Percentiles rank a stretch among this genome's conserved stretches.
These are phyloP conservation scores for Prolemur simus DNA, from an alignment of 2,113 vertebrate genomes.

Conservation along the genomic window DNA sequence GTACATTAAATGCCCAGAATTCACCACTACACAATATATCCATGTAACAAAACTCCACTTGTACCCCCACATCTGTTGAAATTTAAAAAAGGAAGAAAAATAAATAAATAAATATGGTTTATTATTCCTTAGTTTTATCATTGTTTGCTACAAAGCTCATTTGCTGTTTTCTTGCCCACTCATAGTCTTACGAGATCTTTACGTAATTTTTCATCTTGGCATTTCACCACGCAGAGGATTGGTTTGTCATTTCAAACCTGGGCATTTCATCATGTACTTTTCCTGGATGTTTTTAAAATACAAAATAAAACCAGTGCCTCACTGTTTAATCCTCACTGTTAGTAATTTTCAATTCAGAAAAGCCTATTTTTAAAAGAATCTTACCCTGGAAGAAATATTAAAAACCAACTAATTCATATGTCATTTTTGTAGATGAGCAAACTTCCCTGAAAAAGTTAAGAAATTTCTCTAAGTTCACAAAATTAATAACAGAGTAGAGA, in stretches of 20 bases:
- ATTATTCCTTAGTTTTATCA: background rate
- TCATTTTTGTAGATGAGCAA: constrained; percentile 10
- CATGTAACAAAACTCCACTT: no score
- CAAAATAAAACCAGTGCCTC: background rate
- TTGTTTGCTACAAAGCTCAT: background rate
- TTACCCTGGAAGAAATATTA: background rate
- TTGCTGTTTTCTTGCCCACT: constrained; percentile 3
- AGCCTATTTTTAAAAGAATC: background rate
- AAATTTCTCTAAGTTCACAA: background rate
- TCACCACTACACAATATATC: no score
- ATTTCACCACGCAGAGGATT: constrained; percentile 6
- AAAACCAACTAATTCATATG: background rate
- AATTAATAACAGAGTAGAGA: constrained; percentile 34
- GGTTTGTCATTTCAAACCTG: background rate
- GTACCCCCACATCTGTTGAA: no score
- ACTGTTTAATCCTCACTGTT: background rate
- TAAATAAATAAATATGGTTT: background rate
- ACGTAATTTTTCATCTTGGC: constrained; percentile 9
- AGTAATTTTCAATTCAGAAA: constrained; percentile 7
- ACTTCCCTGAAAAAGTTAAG: constrained; percentile 39
- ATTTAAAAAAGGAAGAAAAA: no score
- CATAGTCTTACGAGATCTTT: background rate
- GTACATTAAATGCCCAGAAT: no score
- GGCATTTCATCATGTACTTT: background rate
- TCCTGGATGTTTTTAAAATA: constrained; percentile 3